A percentile compares a stretch with the other conserved stretches of the same genome.
phyloP scores from a whole-genome alignment of 1,140 invertebrate species.

The Amphibalanus amphitrite region DNA sequence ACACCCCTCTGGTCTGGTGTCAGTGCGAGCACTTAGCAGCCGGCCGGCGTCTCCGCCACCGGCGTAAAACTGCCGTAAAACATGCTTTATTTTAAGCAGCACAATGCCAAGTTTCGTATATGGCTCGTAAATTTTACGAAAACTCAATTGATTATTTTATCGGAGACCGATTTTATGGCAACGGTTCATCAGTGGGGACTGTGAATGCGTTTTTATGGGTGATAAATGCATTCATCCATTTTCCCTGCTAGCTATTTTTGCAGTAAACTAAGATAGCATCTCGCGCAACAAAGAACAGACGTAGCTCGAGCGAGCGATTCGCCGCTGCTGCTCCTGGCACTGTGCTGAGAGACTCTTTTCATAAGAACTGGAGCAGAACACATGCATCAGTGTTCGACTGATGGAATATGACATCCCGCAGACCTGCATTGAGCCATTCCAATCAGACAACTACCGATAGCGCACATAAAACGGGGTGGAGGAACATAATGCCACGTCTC shows the following conservation, averaged over 20 bases:
- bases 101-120: background rate
- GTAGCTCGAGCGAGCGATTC: background rate
- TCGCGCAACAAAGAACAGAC: background rate
- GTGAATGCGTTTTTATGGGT: background rate
- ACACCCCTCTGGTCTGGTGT: background rate
- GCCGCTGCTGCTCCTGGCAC: background rate
- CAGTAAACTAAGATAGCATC: background rate
- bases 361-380: no score
- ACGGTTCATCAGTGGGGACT: background rate
- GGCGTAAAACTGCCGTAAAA: background rate
- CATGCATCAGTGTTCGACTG: no score
- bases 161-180: background rate
- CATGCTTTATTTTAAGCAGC: background rate
- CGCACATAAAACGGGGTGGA: no score
- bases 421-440: no score
- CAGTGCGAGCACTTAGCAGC: background rate
- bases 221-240: background rate
- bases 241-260: background rate
- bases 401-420: no score
- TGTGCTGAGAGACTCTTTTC: background rate
- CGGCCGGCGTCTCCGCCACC: background rate
- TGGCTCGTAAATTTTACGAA: background rate
- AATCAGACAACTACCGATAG: no score
- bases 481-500: no score
- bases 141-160: conserved; percentile 2